Conservation (phyloP, 2,113 vertebrate genomes). For the Pomatorhinus ruficollis region DNA sequence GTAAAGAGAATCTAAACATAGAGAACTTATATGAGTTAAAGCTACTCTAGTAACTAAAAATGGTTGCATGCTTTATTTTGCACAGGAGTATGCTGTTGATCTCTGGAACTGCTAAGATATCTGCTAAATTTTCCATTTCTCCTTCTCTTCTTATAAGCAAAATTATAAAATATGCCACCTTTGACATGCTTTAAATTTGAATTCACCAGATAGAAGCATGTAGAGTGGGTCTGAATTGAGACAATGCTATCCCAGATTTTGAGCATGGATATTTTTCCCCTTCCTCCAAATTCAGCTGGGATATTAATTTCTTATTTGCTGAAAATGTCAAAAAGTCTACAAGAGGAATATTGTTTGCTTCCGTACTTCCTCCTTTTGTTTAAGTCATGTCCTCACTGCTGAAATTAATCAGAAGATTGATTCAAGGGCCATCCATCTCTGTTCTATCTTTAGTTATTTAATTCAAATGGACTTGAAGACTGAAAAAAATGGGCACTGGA, state of each 20-base stretch:
- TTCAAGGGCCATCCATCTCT: background rate
- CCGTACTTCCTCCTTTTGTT: background rate
- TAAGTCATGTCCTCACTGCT: background rate
- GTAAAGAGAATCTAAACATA: background rate
- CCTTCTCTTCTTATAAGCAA: background rate
- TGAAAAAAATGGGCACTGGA: background rate
- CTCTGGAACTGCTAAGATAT: background rate
- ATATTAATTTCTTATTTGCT: background rate
- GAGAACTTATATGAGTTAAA: background rate
- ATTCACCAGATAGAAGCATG: background rate
- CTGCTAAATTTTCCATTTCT: background rate
- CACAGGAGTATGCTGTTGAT: background rate
- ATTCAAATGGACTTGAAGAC: background rate
- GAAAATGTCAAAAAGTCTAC: background rate
- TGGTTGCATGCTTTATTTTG: background rate
- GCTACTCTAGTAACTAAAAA: background rate
- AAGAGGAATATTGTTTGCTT: background rate
- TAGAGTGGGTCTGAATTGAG: background rate
- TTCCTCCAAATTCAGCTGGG: background rate
- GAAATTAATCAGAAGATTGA: background rate
- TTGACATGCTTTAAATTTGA: background rate
- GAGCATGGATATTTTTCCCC: background rate
- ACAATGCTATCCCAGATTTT: background rate
- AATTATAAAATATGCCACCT: background rate
- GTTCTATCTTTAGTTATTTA: background rate